Evolutionary conservation across 2,797 vertebrate species (phyloP), one percentile per base, ranked within the genome.

Genomic region (Periparus ater): DNA sequence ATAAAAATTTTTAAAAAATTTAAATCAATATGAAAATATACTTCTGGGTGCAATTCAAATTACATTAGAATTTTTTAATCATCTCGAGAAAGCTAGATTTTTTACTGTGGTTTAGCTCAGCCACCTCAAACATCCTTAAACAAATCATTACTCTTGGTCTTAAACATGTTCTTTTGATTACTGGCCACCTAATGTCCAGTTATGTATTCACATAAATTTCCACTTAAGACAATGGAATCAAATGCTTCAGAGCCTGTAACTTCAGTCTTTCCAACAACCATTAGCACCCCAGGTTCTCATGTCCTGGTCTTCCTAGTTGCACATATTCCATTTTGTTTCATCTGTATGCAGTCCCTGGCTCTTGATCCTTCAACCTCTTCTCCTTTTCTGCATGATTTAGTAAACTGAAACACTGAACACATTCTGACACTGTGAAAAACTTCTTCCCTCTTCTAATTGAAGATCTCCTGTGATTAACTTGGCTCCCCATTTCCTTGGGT

Each of bases 401-500:
- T 30, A 62, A 86, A 85, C 44, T 36, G 47, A 78, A 92, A 78
- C 47, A 93, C 66, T 20, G 29, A 75, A 81, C 47, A 44, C 5
- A 30, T 65, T 81, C 9, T 1, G 25, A 38, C 15, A 48, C 14
- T 40, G 17, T 36, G 27, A 60, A 81, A 93, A 86, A 67, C 11
- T 27, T 74, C 32, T 48, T 85, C 19, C 17, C 8, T 58, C n/a
- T 40, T 54, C 65, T 40, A 29, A 57, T 10, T 61, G 11, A 36
- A 74, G 38, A 85, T 34, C n/a, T 80, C 22, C 18, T 63, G 32
- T 20, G 34, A 50, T 75, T 67, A 86, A 75, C 27, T 25, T 77
- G 20, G 44, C 4, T 70, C 20, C 57, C 1, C 0, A 0, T n/a
- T 45, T 82, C 71, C 47, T 63, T 42, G 60, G 34, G 44, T 40